A percentile compares a stretch with the other conserved stretches of the same genome.
Conservation (phyloP, 1,140 invertebrate species). For the Drosophila orena region DNA sequence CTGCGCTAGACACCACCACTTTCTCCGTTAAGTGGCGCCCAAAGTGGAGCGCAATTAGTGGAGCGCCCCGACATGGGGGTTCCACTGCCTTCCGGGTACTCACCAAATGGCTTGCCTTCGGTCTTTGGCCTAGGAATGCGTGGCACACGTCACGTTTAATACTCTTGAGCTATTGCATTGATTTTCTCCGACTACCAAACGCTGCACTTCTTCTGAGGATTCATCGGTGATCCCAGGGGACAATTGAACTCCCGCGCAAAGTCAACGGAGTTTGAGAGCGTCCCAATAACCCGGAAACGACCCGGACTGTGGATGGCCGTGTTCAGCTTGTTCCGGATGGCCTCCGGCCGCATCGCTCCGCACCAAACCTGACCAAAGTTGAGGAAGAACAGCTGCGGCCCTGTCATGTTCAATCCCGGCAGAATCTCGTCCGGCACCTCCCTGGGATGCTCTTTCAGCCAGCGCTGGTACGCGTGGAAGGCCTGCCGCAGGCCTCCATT, state of each 20-base stretch:
- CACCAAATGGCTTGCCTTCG: conserved; percentile 36
- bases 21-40: conserved; percentile 31
- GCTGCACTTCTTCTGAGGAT: conserved; percentile 93
- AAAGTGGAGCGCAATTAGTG: conserved; percentile 42
- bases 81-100: conserved; percentile 25
- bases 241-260: conserved; percentile 92
- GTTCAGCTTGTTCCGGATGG: conserved; percentile 86
- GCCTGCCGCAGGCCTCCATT: conserved; percentile 95
- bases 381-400: conserved; percentile 92
- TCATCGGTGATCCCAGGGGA: conserved; percentile 90
- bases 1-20: conserved; percentile 21
- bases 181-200: conserved; percentile 63
- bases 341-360: conserved; percentile 79
- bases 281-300: conserved; percentile 91
- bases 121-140: conserved; percentile 29
- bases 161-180: conserved; percentile 50
- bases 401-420: conserved; percentile 90
- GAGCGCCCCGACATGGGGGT: background rate
- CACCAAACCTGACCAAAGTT: conserved; percentile 96
- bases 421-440: conserved; percentile 86
- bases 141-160: conserved; percentile 53
- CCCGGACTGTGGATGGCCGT: conserved; percentile 94
- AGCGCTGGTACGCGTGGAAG: conserved; percentile 87
- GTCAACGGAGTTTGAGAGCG: conserved; percentile 93
- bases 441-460: conserved; percentile 62